Percentiles rank a stretch among this genome's conserved stretches.
These are phyloP conservation scores for Nomada hirtipes DNA, from an alignment of 2,888 invertebrate species.

Conservation along the genomic window DNA sequence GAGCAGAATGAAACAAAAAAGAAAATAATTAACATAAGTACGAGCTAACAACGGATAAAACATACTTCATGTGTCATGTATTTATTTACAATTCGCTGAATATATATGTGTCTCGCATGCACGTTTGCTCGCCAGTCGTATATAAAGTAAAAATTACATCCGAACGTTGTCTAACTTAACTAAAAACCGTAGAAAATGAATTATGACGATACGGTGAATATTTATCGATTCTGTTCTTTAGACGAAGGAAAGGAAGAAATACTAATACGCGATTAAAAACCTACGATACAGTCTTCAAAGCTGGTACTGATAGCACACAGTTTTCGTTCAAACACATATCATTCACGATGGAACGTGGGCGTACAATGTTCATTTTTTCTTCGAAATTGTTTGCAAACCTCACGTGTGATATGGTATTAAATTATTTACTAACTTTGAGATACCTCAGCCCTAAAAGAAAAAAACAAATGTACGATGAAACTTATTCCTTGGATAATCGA, in stretches of 20 bases:
- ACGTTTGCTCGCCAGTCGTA: slow-evolving; percentile 52
- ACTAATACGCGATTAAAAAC: slow-evolving; percentile 22
- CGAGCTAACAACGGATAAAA: slow-evolving; percentile 47
- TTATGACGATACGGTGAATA: slow-evolving; percentile 32
- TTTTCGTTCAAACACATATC: slow-evolving; percentile 49
- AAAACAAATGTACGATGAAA: slow-evolving; percentile 17
- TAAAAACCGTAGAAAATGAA: slow-evolving; percentile 20
- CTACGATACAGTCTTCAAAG: slow-evolving; percentile 57
- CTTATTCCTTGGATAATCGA: slow-evolving; percentile 9
- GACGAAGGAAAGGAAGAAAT: slow-evolving; percentile 6
- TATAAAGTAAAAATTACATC: slow-evolving; percentile 63
- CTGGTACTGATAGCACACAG: slow-evolving; percentile 52
- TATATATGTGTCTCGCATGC: slow-evolving; percentile 34
- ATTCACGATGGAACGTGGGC: slow-evolving; percentile 16
- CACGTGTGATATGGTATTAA: slow-evolving; percentile 28
- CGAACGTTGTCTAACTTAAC: slow-evolving; percentile 45
- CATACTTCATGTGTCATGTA: slow-evolving; percentile 29
- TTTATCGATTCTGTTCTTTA: slow-evolving; percentile 8
- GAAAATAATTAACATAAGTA: slow-evolving; percentile 51
- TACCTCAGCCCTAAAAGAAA: slow-evolving; percentile 17
- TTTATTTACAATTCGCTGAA: slow-evolving; percentile 63
- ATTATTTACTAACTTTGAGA: slow-evolving; percentile 26
- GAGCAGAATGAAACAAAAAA: slow-evolving; percentile 13
- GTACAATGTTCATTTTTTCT: too few relatives aligned
- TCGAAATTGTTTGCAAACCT: not conserved